A percentile compares a stretch with the other conserved stretches of the same genome.
Conservation (phyloP, 1,140 invertebrate species). For the Gonatopus flavifemur region DNA sequence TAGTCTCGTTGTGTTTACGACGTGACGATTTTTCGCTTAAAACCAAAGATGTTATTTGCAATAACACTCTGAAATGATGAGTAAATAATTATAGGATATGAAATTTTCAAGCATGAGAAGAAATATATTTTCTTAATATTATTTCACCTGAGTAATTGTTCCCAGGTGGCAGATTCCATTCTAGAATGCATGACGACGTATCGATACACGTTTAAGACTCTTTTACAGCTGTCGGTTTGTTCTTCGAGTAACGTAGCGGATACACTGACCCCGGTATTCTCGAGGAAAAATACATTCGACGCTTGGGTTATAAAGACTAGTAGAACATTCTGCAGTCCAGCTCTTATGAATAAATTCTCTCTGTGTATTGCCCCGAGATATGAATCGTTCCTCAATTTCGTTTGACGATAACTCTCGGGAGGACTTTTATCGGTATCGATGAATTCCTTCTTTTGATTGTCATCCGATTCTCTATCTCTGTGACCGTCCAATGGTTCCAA, state of each 20-base stretch:
- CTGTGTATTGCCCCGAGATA: constrained; percentile 79
- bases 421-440: constrained; percentile 48
- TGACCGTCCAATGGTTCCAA: constrained; percentile 74
- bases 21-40: constrained; percentile 76
- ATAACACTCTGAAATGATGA: constrained; percentile 74
- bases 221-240: constrained; percentile 95
- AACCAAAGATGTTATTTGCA: constrained; percentile 91
- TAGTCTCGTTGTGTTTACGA: constrained; percentile 72
- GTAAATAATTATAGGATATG: constrained; percentile 41
- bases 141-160: constrained; percentile 54
- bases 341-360: constrained; percentile 76
- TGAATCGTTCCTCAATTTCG: constrained; percentile 77
- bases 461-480: constrained; percentile 47
- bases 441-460: constrained; percentile 37
- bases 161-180: constrained; percentile 92
- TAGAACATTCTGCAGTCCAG: constrained; percentile 84
- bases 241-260: constrained; percentile 71
- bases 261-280: constrained; percentile 53
- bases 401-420: constrained; percentile 61
- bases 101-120: neutral
- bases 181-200: constrained; percentile 96
- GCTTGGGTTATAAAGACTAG: constrained; percentile 95
- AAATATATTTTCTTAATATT: neutral
- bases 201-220: constrained; percentile 94
- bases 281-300: constrained; percentile 88